Conservation (phyloP, 2,888 invertebrate genomes). For the Micoletzkya japonica region DNA sequence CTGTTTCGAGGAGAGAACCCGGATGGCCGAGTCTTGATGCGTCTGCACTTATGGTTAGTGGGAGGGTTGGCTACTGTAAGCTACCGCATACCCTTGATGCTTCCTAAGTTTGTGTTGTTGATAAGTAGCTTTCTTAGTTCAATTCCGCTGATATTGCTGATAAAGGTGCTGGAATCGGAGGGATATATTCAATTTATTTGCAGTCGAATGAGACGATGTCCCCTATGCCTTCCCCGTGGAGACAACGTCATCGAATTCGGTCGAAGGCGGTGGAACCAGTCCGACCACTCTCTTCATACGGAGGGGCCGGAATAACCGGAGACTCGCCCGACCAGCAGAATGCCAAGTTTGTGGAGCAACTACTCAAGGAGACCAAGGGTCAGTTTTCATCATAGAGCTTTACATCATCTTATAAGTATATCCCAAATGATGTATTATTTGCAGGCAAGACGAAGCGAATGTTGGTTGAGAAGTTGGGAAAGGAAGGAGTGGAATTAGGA, state of each 20-base stretch:
- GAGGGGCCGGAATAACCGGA: constrained; percentile 42
- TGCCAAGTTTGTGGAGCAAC: constrained; percentile 94
- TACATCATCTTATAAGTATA: background rate
- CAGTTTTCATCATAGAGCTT: constrained; percentile 1
- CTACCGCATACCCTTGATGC: too few species aligned
- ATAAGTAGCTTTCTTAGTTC: too few species aligned
- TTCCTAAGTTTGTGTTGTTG: too few species aligned
- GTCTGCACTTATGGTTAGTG: constrained; percentile 9
- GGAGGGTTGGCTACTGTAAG: constrained; percentile 1
- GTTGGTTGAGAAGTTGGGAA: constrained; percentile 96
- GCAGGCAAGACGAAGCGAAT: constrained; percentile 85
- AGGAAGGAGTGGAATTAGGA: constrained; percentile 89
- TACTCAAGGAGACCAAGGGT: constrained; percentile 78
- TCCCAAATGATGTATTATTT: constrained; percentile 23
- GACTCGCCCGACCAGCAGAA: constrained; percentile 85
- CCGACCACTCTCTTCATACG: constrained; percentile 35
- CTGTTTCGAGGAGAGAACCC: constrained; percentile 25
- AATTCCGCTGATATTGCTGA: background rate
- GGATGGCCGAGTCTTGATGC: constrained; percentile 10
- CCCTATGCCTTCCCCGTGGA: constrained; percentile 57
- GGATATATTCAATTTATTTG: background rate
- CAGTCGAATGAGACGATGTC: constrained; percentile 31
- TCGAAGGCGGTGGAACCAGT: constrained; percentile 32
- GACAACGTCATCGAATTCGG: constrained; percentile 48
- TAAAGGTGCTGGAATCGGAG: background rate